A percentile compares a stretch with the other conserved stretches of the same genome.
Evolutionary conservation across 2,797 vertebrate species (phyloP).

Genomic region (Neomorphus geoffroyi): DNA sequence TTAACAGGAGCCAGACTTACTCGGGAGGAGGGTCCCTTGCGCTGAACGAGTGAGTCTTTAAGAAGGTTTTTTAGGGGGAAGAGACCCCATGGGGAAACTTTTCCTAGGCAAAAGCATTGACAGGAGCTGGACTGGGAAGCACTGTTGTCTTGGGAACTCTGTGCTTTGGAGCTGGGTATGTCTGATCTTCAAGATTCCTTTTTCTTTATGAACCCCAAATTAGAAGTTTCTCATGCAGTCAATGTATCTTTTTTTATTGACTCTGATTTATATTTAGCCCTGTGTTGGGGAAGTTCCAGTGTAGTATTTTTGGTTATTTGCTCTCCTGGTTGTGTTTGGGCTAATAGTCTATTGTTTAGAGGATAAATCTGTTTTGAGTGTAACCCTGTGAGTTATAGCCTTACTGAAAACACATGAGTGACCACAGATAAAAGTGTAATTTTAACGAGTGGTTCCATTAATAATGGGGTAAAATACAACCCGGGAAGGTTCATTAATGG

Average conservation of each 20-base stretch:
- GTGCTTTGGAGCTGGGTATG: neutral
- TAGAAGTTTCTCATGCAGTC: neutral
- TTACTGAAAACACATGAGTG: neutral
- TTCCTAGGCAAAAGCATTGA: neutral
- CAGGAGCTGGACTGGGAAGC: neutral
- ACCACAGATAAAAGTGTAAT: neutral
- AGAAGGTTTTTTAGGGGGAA: neutral
- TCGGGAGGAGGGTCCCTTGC: neutral
- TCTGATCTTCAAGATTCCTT: conserved; percentile 16
- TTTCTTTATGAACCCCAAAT: neutral
- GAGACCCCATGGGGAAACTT: neutral
- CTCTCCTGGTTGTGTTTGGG: neutral
- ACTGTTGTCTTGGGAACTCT: conserved; percentile 58
- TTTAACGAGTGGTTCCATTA: conserved; percentile 7
- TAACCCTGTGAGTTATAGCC: neutral
- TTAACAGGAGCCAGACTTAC: neutral
- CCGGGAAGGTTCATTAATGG: neutral
- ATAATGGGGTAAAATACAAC: neutral
- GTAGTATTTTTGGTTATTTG: neutral
- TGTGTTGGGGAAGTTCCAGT: neutral
- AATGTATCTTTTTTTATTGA: neutral
- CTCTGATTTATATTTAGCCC: conserved; percentile 32
- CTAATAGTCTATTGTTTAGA: neutral
- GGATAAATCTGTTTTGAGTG: neutral
- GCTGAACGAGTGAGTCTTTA: neutral